phyloP scores from a whole-genome alignment of 1,140 invertebrate species.

The Eulimnadia texana region DNA sequence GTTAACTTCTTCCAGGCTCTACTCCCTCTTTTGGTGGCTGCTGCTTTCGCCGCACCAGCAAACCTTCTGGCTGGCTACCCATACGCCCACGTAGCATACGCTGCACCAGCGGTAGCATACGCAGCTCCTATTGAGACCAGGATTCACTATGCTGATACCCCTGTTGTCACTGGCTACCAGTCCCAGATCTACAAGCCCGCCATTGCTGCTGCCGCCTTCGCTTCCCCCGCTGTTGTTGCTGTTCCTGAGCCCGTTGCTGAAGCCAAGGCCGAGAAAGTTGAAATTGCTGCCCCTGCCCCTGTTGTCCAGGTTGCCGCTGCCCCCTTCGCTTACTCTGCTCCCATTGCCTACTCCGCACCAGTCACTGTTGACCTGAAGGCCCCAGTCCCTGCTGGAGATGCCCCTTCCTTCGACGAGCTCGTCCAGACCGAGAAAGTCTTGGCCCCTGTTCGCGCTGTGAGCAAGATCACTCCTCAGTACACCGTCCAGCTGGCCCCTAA shows the following conservation, averaged over 20 bases:
- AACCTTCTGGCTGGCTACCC: not conserved
- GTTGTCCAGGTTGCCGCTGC: conserved; percentile 1
- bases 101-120: not conserved
- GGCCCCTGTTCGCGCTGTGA: conserved; percentile 23
- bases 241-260: not conserved
- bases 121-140: conserved; percentile 25
- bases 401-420: conserved; percentile 16
- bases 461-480: conserved; percentile 24
- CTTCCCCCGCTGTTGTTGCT: conserved; percentile 5
- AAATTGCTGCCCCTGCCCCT: not conserved
- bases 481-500: conserved; percentile 24
- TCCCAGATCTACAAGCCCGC: conserved; percentile 25
- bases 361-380: conserved; percentile 6
- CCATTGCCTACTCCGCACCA: conserved; percentile 7
- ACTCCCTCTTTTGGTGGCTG: conserved; percentile 7
- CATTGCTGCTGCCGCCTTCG: conserved; percentile 8
- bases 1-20: not conserved
- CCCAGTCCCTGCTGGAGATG: conserved; percentile 19
- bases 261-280: conserved; percentile 4
- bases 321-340: conserved; percentile 5
- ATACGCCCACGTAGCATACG: not conserved
- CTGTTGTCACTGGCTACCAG: conserved; percentile 33
- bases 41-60: conserved; percentile 5
- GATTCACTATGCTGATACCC: conserved; percentile 28
- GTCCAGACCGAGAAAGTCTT: conserved; percentile 21